Percentiles rank a stretch among this genome's conserved stretches.
Conservation (phyloP, 2,797 vertebrate species). For the Microcaecilia unicolor region DNA sequence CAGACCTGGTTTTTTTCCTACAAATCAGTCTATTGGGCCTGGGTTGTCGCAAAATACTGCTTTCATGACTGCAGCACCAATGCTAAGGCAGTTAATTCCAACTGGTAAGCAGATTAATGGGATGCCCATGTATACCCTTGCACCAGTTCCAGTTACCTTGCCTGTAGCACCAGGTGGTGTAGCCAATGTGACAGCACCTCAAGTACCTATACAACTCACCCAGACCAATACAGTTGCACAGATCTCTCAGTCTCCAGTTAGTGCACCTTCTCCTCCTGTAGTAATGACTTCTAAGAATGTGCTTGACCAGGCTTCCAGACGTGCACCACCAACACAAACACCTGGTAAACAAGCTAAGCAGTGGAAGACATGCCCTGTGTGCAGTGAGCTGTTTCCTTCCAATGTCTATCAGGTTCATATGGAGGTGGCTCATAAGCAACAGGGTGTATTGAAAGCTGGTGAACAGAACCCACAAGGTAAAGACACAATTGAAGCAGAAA, state of each 20-base stretch:
- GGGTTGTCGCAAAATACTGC: conserved; percentile 55
- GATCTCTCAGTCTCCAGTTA: conserved; percentile 36
- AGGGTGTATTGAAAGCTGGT: conserved; percentile 10
- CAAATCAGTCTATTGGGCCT: conserved; percentile 35
- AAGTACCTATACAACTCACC: conserved; percentile 57
- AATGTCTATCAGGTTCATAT: conserved; percentile 88
- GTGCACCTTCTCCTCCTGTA: conserved; percentile 36
- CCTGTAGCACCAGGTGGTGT: conserved; percentile 48
- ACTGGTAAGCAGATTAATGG: conserved; percentile 89
- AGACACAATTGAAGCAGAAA: conserved; percentile 44
- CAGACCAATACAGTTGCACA: conserved; percentile 54
- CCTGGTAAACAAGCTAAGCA: conserved; percentile 72
- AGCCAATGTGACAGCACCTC: conserved; percentile 40
- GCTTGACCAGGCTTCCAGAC: conserved; percentile 18
- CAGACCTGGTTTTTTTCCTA: conserved; percentile 29
- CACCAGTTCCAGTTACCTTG: conserved; percentile 72
- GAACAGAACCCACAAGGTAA: background rate
- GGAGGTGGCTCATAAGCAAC: conserved; percentile 74
- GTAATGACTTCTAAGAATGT: conserved; percentile 24
- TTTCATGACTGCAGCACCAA: conserved; percentile 76
- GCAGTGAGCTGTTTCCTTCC: conserved; percentile 90
- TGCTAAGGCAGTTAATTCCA: conserved; percentile 84
- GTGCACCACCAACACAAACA: conserved; percentile 14
- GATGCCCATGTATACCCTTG: conserved; percentile 86
- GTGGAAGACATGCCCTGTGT: conserved; percentile 92